Base-by-base conservation (phyloP, 2,888 invertebrate genomes). In the Tipula unca region DNA sequence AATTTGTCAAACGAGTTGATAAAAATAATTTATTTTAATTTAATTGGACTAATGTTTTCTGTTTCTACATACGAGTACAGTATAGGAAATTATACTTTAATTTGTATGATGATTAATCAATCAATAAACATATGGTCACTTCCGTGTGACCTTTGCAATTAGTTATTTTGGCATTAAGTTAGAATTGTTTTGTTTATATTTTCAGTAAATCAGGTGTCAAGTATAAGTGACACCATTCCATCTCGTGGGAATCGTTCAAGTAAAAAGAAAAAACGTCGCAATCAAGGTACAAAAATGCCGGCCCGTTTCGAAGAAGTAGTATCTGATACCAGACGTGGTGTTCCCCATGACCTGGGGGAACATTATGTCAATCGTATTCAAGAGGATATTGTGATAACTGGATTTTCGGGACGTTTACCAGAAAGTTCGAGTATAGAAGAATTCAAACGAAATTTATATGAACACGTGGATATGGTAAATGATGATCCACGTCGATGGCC, bases 401-500 rank as follows among this genome's bases (percentile, higher is more conserved):
- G 97, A 25, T 93, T 97, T 88, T 96, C 97, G 86, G 96, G 95
- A 86, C 95, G 98, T 87, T 93, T 99, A 88, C 99, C 99, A 13
- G 97, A 99, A 91, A 97, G 96, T 87, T 94, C 95, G 88, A 95
- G 93, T 91, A 95, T 99, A 89, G 96, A 96, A 88, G 99, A 99
- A 92, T 99, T 99, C 91, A 95, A 95, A 89, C 93, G 96, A 89
- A 95, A 98, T 90, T 94, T 99, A 86, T 95, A 97, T 90, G 95
- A 95, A 87, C 97, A 97, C 86, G 94, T 97, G 83, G 99, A 99
- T 90, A 94, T 99, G 92, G 95, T 99, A 87, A 98, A 97, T 36
- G 98, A 96, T 88, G 98, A 98, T 90, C 96, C 95, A 88, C 92
- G 97, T 87, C 93, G 98, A 89, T 99, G 98, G 98, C 94, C 95